phyloP scores from a whole-genome alignment of 2,797 vertebrate genomes.

The Chrysocyon brachyurus region DNA sequence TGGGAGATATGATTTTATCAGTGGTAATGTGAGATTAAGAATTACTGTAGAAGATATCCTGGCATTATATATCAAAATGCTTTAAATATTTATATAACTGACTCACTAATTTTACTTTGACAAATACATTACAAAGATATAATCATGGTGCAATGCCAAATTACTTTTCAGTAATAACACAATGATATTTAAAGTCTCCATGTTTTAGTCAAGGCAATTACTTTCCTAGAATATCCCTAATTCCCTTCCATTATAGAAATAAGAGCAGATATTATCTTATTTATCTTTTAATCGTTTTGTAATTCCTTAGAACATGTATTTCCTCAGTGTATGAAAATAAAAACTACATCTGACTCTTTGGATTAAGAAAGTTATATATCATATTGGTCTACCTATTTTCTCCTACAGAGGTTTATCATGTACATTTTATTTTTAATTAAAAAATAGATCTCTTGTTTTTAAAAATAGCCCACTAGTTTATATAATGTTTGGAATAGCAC shows the following conservation, averaged over 20 bases:
- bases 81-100: neutral
- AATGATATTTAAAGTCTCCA: neutral
- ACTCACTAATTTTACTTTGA: neutral
- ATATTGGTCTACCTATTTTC: neutral
- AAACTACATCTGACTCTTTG: neutral
- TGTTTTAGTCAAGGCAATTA: neutral
- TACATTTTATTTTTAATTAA: neutral
- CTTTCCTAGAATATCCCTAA: neutral
- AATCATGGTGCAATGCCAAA: neutral
- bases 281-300: neutral
- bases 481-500: neutral
- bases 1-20: neutral
- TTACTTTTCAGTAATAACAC: neutral
- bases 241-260: neutral
- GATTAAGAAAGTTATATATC: neutral
- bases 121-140: neutral
- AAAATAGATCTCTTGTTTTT: neutral
- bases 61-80: neutral
- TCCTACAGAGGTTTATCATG: neutral
- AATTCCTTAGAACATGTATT: neutral
- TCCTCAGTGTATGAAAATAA: neutral
- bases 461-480: neutral
- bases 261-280: neutral
- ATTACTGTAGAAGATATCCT: neutral
- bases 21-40: neutral